Evolutionary conservation across 2,797 vertebrate genomes (phyloP).

Genomic region (Pangasius larnaudii): DNA sequence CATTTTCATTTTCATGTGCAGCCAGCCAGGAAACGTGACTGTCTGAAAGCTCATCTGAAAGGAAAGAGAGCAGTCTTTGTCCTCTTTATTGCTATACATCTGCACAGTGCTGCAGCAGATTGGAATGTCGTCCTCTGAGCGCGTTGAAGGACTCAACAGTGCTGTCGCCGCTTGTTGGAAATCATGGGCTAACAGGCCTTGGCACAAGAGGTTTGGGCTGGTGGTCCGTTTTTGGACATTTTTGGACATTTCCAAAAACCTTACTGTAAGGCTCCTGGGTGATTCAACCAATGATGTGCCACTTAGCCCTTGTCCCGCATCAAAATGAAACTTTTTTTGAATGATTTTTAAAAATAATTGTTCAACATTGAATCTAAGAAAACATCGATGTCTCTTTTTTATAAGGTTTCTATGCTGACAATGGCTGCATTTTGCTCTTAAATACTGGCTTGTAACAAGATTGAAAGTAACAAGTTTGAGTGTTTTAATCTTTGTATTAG

Average conservation of each 20-base stretch:
- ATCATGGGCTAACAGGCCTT: constrained; percentile 13
- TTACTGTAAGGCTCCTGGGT: background rate
- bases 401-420: background rate
- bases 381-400: background rate
- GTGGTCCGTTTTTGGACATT: too few species aligned
- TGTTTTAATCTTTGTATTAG: background rate
- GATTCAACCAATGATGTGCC: background rate
- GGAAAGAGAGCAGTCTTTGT: constrained; percentile 35
- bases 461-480: background rate
- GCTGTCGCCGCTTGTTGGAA: background rate
- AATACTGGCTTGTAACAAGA: background rate
- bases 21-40: constrained; percentile 38
- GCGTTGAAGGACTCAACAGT: constrained; percentile 15
- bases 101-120: constrained; percentile 33
- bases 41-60: constrained; percentile 38
- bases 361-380: background rate
- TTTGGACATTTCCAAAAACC: background rate
- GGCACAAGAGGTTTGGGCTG: constrained; percentile 7
- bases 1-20: constrained; percentile 36
- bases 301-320: background rate
- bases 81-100: constrained; percentile 30
- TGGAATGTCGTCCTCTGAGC: constrained; percentile 23
- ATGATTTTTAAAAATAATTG: background rate
- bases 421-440: background rate
- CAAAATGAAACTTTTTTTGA: background rate